A percentile compares a stretch with the other conserved stretches of the same genome.
Evolutionary conservation across 2,888 invertebrate species (phyloP).

Genomic region (Allacma fusca): DNA sequence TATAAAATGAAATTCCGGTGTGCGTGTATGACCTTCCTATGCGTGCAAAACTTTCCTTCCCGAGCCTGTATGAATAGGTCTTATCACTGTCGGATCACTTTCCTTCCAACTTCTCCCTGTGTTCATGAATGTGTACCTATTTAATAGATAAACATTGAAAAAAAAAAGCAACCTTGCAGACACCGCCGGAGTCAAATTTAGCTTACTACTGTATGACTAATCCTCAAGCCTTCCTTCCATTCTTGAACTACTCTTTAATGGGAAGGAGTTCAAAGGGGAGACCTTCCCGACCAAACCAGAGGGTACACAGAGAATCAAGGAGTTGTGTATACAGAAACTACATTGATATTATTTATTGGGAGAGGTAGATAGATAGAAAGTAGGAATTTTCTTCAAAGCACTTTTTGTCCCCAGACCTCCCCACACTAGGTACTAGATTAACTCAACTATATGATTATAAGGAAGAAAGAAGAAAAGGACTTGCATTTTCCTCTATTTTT

Average conservation of each 20-base stretch:
- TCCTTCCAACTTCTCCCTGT: background rate
- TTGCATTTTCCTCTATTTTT: too few species aligned
- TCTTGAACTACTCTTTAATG: too few species aligned
- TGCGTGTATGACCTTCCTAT: slow-evolving; percentile 24
- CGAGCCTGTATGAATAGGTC: background rate
- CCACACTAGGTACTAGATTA: background rate
- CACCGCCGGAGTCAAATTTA: background rate
- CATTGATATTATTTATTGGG: too few species aligned
- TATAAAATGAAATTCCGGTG: slow-evolving; percentile 26
- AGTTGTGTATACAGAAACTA: too few species aligned
- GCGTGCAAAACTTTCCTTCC: background rate
- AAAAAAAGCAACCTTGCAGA: background rate
- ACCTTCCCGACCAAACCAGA: background rate
- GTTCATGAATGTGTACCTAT: background rate
- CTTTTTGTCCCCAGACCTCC: background rate
- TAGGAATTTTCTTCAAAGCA: background rate
- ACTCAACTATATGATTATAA: background rate
- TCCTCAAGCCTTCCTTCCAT: too few species aligned
- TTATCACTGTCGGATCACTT: slow-evolving; percentile 12
- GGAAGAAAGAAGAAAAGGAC: too few species aligned
- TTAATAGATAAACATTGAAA: background rate
- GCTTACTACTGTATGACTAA: too few species aligned
- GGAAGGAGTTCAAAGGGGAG: background rate
- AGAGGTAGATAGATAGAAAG: too few species aligned
- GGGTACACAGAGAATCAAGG: background rate